phyloP scores from a whole-genome alignment of 1,140 invertebrate genomes.

The Orius insidiosus region DNA sequence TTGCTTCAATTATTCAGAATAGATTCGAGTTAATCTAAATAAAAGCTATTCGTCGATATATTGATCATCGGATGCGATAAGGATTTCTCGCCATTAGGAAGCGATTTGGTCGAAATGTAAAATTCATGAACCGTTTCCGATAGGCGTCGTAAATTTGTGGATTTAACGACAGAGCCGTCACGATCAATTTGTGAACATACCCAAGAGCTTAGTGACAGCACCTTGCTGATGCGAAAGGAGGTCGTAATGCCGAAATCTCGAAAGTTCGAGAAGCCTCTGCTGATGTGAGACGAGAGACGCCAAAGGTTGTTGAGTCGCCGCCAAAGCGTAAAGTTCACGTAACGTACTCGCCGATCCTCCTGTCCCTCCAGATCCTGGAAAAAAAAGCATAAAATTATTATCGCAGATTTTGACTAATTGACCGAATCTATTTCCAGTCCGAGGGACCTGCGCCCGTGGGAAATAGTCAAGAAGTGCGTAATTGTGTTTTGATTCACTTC shows the following conservation, averaged over 20 bases:
- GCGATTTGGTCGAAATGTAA: no score
- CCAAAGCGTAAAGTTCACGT: conserved; percentile 29
- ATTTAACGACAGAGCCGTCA: not conserved
- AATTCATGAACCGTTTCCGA: not conserved
- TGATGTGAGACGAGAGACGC: conserved; percentile 49
- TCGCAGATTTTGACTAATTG: no score
- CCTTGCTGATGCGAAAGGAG: conserved; percentile 70
- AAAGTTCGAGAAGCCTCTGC: conserved; percentile 56
- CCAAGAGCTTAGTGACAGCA: conserved; percentile 75
- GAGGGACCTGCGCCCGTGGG: no score
- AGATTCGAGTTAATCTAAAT: no score
- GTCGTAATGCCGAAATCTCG: conserved; percentile 71
- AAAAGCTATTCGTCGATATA: no score
- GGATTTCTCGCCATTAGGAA: no score
- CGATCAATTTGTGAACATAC: conserved; percentile 34
- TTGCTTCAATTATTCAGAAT: no score
- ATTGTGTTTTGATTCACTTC: not conserved
- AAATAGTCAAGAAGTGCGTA: no score
- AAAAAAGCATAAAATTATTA: not conserved
- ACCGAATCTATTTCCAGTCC: no score
- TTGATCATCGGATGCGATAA: no score
- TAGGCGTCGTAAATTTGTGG: not conserved
- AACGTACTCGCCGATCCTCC: conserved; percentile 27
- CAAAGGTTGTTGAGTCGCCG: conserved; percentile 38
- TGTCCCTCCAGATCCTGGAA: not conserved